phyloP scores from a whole-genome alignment of 2,113 vertebrate genomes.

The Mirza zaza region DNA sequence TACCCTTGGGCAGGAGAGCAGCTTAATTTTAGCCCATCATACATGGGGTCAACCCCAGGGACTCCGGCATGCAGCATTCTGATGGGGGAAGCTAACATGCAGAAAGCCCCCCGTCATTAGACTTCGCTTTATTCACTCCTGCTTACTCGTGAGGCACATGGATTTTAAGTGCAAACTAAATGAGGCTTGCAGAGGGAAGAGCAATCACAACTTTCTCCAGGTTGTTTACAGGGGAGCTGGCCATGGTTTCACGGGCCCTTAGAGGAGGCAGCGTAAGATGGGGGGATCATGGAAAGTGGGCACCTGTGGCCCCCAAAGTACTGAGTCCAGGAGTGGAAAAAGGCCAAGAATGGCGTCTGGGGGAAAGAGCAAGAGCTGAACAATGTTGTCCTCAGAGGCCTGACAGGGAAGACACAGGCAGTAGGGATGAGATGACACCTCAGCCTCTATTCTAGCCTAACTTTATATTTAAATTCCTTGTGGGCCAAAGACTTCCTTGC shows the following conservation, averaged over 20 bases:
- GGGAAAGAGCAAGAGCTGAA: neutral
- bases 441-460: neutral
- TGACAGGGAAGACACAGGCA: neutral
- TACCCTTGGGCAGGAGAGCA: neutral
- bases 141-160: neutral
- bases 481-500: neutral
- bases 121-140: neutral
- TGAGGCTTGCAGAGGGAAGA: neutral
- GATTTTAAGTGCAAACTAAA: neutral
- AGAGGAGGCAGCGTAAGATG: neutral
- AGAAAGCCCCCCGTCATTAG: neutral
- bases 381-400: neutral
- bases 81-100: neutral
- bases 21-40: slow-evolving; percentile 1
- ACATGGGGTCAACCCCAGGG: neutral
- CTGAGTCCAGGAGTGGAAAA: neutral
- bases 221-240: neutral
- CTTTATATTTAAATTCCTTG: neutral
- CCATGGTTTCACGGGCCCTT: neutral
- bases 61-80: neutral
- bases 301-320: neutral
- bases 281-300: neutral
- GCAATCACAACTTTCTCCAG: neutral
- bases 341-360: neutral
- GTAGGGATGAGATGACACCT: neutral